These are phyloP conservation scores for Sebastes iracundus DNA, from an alignment of 2,797 vertebrate genomes.

Conservation along the genomic window DNA sequence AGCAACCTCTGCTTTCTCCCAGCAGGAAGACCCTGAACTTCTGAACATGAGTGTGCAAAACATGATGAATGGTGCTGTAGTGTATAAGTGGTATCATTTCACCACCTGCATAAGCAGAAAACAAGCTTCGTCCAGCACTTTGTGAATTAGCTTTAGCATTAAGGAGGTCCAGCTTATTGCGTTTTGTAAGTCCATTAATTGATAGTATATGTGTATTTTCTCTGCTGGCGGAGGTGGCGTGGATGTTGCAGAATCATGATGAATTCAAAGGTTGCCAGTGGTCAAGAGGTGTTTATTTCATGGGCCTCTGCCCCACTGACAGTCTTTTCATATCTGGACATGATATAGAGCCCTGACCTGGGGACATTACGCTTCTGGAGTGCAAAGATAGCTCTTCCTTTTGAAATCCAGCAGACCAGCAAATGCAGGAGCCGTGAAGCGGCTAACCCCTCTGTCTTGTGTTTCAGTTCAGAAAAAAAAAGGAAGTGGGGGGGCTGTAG, in stretches of 20 bases:
- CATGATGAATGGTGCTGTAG: constrained; percentile 63
- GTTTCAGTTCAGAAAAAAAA: constrained; percentile 66
- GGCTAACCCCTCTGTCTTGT: constrained; percentile 66
- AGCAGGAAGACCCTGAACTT: constrained; percentile 9
- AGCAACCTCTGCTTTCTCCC: constrained; percentile 37
- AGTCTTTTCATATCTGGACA: constrained; percentile 74
- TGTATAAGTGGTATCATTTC: constrained; percentile 53
- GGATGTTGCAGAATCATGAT: constrained; percentile 39
- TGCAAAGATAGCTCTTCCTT: constrained; percentile 73
- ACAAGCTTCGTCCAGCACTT: constrained; percentile 58
- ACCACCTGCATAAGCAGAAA: constrained; percentile 67
- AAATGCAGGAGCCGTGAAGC: constrained; percentile 74
- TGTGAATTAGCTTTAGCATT: constrained; percentile 62
- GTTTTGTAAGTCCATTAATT: constrained; percentile 61
- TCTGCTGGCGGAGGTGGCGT: neutral
- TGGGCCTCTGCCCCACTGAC: constrained; percentile 62
- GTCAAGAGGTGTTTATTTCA: constrained; percentile 79
- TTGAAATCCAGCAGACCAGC: constrained; percentile 81
- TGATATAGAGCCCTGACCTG: constrained; percentile 71
- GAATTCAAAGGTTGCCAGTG: constrained; percentile 59
- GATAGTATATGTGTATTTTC: constrained; percentile 27
- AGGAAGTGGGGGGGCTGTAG: constrained; percentile 3
- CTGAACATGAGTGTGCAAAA: constrained; percentile 37
- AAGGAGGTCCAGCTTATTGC: constrained; percentile 28
- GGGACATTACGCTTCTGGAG: constrained; percentile 60